These are phyloP conservation scores for human (Homo sapiens) DNA, from an alignment of 2,113 vertebrate species.

Conservation along the genomic window DNA sequence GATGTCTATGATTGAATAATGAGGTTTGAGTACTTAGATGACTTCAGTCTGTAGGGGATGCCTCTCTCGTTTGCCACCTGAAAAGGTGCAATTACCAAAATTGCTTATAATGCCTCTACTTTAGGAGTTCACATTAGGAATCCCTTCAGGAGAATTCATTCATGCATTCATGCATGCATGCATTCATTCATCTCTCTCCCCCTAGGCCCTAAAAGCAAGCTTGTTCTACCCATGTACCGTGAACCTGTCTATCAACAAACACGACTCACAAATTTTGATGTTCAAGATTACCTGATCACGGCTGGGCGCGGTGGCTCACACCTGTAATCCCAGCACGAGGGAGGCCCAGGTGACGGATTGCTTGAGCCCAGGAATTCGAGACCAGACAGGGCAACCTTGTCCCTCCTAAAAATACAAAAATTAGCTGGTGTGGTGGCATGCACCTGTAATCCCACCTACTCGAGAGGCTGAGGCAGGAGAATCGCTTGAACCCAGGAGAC, in stretches of 20 bases:
- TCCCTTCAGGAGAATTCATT: slow-evolving; percentile 32
- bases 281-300: not conserved
- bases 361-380: no score
- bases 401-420: no score
- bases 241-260: not conserved
- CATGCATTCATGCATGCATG: not conserved
- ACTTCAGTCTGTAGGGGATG: slow-evolving; percentile 56
- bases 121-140: slow-evolving; percentile 37
- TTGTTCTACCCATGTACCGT: not conserved
- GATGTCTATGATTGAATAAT: slow-evolving; percentile 57
- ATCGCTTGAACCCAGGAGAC: no score
- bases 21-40: slow-evolving; percentile 47
- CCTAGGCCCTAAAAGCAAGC: not conserved
- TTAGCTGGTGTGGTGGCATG: no score
- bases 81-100: slow-evolving; percentile 70
- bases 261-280: not conserved
- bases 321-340: no score
- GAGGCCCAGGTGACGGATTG: no score
- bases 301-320: no score
- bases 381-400: no score
- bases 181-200: not conserved
- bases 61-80: slow-evolving; percentile 64
- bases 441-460: no score
- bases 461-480: no score
- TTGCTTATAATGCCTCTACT: slow-evolving; percentile 60